phyloP scores from a whole-genome alignment of 2,113 vertebrate species.

The Malurus alboscapulatus region DNA sequence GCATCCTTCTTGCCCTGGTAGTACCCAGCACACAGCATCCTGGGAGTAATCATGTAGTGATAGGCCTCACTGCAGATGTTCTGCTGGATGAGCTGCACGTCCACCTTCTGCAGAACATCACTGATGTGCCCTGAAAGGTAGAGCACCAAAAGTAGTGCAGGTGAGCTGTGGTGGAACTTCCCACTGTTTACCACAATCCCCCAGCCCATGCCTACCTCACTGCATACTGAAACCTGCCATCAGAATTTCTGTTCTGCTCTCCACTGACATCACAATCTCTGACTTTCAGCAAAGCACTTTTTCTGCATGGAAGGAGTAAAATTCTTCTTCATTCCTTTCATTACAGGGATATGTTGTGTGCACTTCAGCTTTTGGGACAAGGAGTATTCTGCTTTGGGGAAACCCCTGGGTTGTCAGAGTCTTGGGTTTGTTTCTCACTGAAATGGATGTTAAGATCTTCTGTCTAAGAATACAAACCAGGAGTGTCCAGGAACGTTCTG shows the following conservation, averaged over 20 bases:
- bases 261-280: not conserved
- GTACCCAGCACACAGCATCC: constrained; percentile 95
- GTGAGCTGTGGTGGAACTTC: not conserved
- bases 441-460: not conserved
- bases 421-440: not conserved
- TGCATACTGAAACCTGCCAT: not conserved
- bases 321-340: not conserved
- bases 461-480: not conserved
- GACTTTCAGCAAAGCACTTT: not conserved
- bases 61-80: constrained; percentile 85
- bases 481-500: not conserved
- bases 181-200: rapidly evolving
- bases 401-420: not conserved
- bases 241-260: not conserved
- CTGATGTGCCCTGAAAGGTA: constrained; percentile 73
- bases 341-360: not conserved
- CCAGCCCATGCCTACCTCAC: not conserved
- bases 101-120: constrained; percentile 85
- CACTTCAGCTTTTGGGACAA: not conserved
- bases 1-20: constrained; percentile 85
- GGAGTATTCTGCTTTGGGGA: not conserved
- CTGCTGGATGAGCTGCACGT: constrained; percentile 85
- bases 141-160: not conserved
- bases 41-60: constrained; percentile 83
- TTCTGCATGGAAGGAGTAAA: not conserved